Evolutionary conservation across 1,140 invertebrate species (phyloP), one percentile per base, ranked within the genome.

Genomic region (Tetragonula clypearis): DNA sequence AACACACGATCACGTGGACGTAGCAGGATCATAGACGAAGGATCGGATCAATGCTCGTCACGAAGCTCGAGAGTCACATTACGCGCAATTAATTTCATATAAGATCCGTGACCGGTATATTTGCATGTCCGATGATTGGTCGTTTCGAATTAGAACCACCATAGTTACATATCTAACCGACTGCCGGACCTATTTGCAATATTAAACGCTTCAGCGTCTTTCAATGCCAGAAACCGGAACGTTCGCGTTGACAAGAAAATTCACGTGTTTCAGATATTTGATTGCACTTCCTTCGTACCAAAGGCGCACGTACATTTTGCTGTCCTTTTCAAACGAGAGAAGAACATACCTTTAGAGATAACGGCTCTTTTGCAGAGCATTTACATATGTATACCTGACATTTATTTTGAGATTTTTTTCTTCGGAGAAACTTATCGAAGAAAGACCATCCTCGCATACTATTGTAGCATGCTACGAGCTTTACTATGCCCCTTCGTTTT

Each of bases 51-150:
- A 23, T n/a, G 60, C 41, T 89, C 65, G 30, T 62, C 76, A 81
- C 84, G 21, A n/a, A 81, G 72, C 66, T 17, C 49, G 35, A 55
- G 21, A 78, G 73, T 74, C 79, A 66, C 87, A 87, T 92, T 86
- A 90, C 80, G 85, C 71, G 84, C 86, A 90, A 91, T 92, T 92
- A 92, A 92, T 92, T 92, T 91, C 74, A 75, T 84, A 78, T 85
- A 82, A 84, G 84, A 80, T 69, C 76, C 58, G 72, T 81, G 83
- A 78, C 84, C 84, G 55, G 75, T 73, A 58, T 81, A 92, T 93
- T 93, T 91, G 88, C 91, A 92, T 93, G 85, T 89, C 71, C 30
- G 30, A 30, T 82, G 85, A 88, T 92, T 89, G 84, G 74, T 73
- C 83, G 62, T 73, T 90, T 62, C 23, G 83, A 91, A 90, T 90